These are phyloP conservation scores for Nomada hirtipes DNA, from an alignment of 2,888 invertebrate genomes.

Conservation along the genomic window DNA sequence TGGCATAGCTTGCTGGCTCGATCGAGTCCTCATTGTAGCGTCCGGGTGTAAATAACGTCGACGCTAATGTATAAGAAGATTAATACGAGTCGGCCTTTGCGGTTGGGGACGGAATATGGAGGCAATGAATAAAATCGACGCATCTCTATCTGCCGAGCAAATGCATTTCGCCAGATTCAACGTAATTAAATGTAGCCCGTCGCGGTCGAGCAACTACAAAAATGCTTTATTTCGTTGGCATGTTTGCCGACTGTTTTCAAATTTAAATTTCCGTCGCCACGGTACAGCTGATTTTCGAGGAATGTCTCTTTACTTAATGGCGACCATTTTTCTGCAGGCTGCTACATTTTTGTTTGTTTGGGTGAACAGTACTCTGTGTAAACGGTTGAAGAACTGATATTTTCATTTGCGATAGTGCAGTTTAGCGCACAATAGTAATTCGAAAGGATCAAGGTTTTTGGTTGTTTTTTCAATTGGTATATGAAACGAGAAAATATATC, in stretches of 20 bases:
- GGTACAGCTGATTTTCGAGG: not conserved
- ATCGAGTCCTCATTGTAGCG: conserved; percentile 5
- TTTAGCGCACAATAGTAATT: not conserved
- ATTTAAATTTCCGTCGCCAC: conserved; percentile 32
- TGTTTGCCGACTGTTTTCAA: conserved; percentile 42
- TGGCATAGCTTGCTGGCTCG: conserved; percentile 31
- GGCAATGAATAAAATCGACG: conserved; percentile 32
- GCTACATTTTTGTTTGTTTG: not conserved
- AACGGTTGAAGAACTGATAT: not conserved
- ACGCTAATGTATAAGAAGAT: conserved; percentile 17
- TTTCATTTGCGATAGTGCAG: not conserved
- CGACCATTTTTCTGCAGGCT: not conserved
- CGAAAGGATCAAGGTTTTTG: not conserved
- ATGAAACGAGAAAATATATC: not conserved
- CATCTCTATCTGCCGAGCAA: conserved; percentile 47
- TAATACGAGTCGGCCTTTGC: not conserved
- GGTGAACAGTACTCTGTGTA: not conserved
- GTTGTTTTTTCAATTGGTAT: not conserved
- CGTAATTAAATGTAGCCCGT: conserved; percentile 68
- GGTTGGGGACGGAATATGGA: not conserved
- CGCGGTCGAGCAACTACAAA: conserved; percentile 33
- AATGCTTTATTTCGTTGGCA: conserved; percentile 21
- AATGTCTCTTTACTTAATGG: not conserved
- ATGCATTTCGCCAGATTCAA: conserved; percentile 65
- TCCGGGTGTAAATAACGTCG: conserved; percentile 17